Evolutionary conservation across 2,797 vertebrate species (phyloP).

Genomic region (Percopsis omiscomaycus): DNA sequence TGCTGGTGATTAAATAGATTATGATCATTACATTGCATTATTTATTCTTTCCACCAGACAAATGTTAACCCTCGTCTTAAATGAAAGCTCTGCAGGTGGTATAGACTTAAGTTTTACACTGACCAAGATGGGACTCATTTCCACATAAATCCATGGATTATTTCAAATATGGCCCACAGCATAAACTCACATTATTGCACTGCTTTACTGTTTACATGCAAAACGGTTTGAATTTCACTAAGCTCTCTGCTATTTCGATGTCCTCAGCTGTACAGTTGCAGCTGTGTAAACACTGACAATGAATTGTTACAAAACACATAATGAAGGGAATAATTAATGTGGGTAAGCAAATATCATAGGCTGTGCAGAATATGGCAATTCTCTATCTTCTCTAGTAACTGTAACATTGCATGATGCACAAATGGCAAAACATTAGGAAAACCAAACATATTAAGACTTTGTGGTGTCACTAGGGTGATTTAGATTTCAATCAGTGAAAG

Average conservation of each 20-base stretch:
- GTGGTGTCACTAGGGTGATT: conserved; percentile 34
- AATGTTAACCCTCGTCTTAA: no score
- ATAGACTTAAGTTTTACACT: no score
- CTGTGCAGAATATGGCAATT: neutral
- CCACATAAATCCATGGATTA: neutral
- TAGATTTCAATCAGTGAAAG: conserved; percentile 56
- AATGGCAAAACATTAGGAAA: conserved; percentile 45
- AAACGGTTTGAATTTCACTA: conserved; percentile 16
- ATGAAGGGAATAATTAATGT: conserved; percentile 21
- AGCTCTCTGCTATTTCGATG: neutral
- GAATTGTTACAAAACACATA: conserved; percentile 14
- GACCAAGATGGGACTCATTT: conserved; percentile 23
- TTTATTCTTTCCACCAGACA: no score
- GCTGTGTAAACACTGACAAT: conserved; percentile 16
- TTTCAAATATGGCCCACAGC: neutral
- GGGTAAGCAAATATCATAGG: conserved; percentile 14
- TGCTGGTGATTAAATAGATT: neutral
- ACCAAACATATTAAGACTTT: conserved; percentile 32
- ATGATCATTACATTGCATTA: no score
- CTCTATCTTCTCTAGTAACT: conserved; percentile 4
- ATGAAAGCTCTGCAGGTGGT: no score
- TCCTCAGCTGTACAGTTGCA: conserved; percentile 22
- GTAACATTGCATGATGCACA: conserved; percentile 41
- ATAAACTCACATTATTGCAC: conserved; percentile 1
- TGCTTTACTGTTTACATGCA: conserved; percentile 18